Percentiles rank a stretch among this genome's conserved stretches.
Conservation (phyloP, 2,888 invertebrate species). For the Dicyrtoma fusca region DNA sequence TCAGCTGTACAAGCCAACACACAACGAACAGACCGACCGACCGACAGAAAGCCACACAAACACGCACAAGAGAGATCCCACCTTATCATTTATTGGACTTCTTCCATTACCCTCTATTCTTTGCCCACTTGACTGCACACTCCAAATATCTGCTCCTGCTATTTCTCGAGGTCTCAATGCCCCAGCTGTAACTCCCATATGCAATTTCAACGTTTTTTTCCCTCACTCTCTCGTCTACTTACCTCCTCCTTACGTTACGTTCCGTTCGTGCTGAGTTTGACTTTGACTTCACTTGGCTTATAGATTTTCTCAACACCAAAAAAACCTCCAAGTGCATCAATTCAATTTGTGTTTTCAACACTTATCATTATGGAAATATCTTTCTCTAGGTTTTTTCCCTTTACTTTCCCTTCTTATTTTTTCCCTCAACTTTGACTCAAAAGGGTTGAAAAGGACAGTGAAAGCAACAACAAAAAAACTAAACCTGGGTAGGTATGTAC, state of each 20-base stretch:
- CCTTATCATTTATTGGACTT: slow-evolving; percentile 25
- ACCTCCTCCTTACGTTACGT: no score
- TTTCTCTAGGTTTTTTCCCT: neutral
- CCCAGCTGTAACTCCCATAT: slow-evolving; percentile 6
- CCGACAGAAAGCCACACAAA: neutral
- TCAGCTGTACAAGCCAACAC: no score
- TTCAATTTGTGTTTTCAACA: slow-evolving; percentile 21
- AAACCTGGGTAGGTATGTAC: no score
- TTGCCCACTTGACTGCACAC: slow-evolving; percentile 25
- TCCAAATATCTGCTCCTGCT: slow-evolving; percentile 1
- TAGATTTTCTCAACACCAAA: slow-evolving; percentile 15
- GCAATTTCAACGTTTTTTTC: slow-evolving; percentile 13
- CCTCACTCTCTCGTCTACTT: neutral
- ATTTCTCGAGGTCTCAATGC: slow-evolving; percentile 2
- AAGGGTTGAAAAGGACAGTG: no score
- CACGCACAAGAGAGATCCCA: neutral
- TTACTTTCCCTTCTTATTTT: no score
- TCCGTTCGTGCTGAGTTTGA: no score
- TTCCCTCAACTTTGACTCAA: no score
- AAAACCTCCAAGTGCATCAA: slow-evolving; percentile 14
- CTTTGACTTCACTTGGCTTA: neutral
- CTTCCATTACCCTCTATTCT: slow-evolving; percentile 24
- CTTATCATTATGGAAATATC: slow-evolving; percentile 20
- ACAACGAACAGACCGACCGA: neutral
- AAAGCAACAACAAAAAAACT: no score